Base-by-base conservation (phyloP, 2,888 invertebrate genomes). In the Serripes groenlandicus region DNA sequence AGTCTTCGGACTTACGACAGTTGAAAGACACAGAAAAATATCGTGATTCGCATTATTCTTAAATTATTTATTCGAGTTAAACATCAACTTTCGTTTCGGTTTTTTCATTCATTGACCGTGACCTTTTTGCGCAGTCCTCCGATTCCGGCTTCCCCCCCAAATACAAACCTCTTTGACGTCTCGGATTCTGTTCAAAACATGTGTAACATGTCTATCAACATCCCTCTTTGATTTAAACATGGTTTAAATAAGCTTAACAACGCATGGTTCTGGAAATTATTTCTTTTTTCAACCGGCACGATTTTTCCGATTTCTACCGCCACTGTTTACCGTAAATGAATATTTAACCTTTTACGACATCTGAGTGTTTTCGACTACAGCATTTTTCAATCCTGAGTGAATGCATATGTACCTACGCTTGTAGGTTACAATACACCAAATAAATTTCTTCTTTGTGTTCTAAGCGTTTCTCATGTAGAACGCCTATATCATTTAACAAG, bases 191-290 rank as follows among this genome's bases (percentile, higher is more conserved):
- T 89, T 88, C 32, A 92, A 80, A 21, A 93, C 90, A 34, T 91
- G 89, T 9, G 89, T 75, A 9, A 93, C 93, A 83, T 93, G 93
- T 74, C 92, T 90, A 79, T 94, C 94, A 7, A 93, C 92, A 72
- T 93, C 92, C 79, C 91, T 89, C 85, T 93, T 94, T 28, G 90
- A 91, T 81, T 89, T 89, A 77, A 91, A 92, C 93, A 93, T 93
- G 35, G 56, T 89, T n/a, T 62, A n/a, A n/a, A n/a, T n/a, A n/a
- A n/a, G n/a, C n/a, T n/a, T n/a, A n/a, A n/a, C n/a, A 32, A 7
- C 30, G 34, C 28, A 15, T 62, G 15, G 9, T 62, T 62, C n/a
- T 56, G 7, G 11, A 7, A 7, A 15, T n/a, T 7, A 56, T 56
- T 56, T 56, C 15, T 21, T 21, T 56, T 15, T 34, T 62, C 60